Evolutionary conservation across 2,113 vertebrate genomes (phyloP).

Genomic region (Sylvietta virens): DNA sequence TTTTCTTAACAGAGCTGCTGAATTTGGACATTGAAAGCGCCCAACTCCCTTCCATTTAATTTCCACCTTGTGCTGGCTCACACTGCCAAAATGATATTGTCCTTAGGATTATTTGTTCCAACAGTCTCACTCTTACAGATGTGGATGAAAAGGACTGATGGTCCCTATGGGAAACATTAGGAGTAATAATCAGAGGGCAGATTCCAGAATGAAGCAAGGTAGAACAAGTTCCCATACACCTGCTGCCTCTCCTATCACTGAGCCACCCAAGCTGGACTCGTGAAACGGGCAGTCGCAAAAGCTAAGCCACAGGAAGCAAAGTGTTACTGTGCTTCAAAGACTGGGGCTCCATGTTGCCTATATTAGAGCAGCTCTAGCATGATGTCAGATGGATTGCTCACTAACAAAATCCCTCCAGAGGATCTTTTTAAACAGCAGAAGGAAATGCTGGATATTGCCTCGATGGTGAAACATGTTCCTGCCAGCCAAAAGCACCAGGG

Average conservation of each 20-base stretch:
- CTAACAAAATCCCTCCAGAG: not conserved
- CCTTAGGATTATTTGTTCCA: not conserved
- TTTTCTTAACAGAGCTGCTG: not conserved
- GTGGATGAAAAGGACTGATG: not conserved
- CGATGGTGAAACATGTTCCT: fast-evolving
- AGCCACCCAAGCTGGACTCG: not conserved
- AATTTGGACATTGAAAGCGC: not conserved
- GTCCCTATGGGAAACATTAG: not conserved
- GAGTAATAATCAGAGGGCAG: not conserved
- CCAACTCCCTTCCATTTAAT: not conserved
- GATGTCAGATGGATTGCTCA: not conserved
- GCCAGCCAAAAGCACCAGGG: slow-evolving; percentile 23
- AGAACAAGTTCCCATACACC: not conserved
- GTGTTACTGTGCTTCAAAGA: not conserved
- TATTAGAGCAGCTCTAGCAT: not conserved
- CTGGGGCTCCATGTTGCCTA: not conserved
- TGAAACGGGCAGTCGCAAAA: fast-evolving
- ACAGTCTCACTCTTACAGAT: not conserved
- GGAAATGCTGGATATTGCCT: not conserved
- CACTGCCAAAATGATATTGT: not conserved
- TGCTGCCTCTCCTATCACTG: not conserved
- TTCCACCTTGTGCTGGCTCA: not conserved
- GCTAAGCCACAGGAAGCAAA: not conserved
- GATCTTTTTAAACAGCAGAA: not conserved
- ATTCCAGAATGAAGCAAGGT: not conserved